Evolutionary conservation across 1,140 invertebrate genomes (phyloP).

Genomic region (Piezodorus guildinii): DNA sequence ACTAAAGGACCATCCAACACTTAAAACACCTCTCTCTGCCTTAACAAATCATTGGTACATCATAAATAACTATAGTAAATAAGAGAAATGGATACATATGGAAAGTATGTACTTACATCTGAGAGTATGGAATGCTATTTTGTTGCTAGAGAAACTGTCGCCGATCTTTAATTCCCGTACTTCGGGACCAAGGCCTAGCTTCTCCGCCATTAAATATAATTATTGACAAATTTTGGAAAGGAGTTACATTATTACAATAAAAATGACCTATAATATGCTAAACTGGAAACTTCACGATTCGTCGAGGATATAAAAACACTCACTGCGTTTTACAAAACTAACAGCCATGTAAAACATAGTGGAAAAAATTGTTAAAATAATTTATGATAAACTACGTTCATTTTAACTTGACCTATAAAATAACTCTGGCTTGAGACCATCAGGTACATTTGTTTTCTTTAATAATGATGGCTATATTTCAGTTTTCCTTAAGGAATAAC

Average conservation of each 20-base stretch:
- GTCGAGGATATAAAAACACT: background rate
- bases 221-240: conserved; percentile 13
- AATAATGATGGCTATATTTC: conserved; percentile 20
- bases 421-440: conserved; percentile 24
- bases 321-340: background rate
- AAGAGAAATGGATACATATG: conserved; percentile 23
- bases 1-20: too few relatives aligned
- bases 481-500: background rate
- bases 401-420: conserved; percentile 24
- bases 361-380: conserved; percentile 6
- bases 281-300: background rate
- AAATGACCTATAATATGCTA: background rate
- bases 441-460: conserved; percentile 24
- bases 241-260: conserved; percentile 21
- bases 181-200: conserved; percentile 59
- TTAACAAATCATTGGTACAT: background rate
- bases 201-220: conserved; percentile 48
- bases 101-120: conserved; percentile 57
- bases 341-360: background rate
- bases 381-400: background rate
- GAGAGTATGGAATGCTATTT: conserved; percentile 68
- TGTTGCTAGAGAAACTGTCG: conserved; percentile 61
- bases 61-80: background rate
- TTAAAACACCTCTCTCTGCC: too few relatives aligned
- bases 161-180: conserved; percentile 72